A percentile compares a stretch with the other conserved stretches of the same genome.
phyloP scores from a whole-genome alignment of 2,888 invertebrate species.

The Drosophila maculinotata region DNA sequence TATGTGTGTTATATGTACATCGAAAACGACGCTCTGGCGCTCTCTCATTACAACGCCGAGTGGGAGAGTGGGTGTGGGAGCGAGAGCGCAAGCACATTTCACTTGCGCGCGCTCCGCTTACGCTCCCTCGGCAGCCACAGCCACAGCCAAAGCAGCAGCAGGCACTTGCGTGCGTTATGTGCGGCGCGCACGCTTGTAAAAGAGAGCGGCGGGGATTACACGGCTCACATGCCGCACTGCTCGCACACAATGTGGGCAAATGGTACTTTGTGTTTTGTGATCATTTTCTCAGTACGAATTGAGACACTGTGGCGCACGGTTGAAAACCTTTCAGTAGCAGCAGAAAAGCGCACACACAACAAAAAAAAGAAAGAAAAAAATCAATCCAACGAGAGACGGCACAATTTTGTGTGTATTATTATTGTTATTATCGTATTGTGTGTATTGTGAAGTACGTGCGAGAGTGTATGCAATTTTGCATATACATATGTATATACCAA shows the following conservation, averaged over 20 bases:
- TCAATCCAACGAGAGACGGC: slow-evolving; percentile 52
- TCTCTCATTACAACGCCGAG: slow-evolving; percentile 53
- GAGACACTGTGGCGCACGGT: slow-evolving; percentile 78
- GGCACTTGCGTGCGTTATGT: slow-evolving; percentile 33
- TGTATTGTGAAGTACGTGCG: slow-evolving; percentile 26
- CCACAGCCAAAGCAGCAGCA: not conserved
- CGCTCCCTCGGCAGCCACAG: slow-evolving; percentile 28
- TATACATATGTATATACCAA: slow-evolving; percentile 8
- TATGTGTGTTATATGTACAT: slow-evolving; percentile 5
- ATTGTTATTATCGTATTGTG: slow-evolving; percentile 47
- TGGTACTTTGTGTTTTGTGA: slow-evolving; percentile 50
- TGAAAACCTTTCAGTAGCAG: slow-evolving; percentile 68
- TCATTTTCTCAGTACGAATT: slow-evolving; percentile 72
- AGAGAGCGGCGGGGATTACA: slow-evolving; percentile 64
- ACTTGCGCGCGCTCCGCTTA: slow-evolving; percentile 52
- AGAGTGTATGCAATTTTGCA: slow-evolving; percentile 3
- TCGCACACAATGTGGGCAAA: slow-evolving; percentile 59
- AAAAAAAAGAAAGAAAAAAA: slow-evolving; percentile 11
- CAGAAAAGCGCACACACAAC: slow-evolving; percentile 66
- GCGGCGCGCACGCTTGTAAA: slow-evolving; percentile 62
- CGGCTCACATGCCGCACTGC: slow-evolving; percentile 54
- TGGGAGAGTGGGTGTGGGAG: slow-evolving; percentile 56
- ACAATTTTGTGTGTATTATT: slow-evolving; percentile 51
- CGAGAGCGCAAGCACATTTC: slow-evolving; percentile 49
- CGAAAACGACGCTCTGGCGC: slow-evolving; percentile 33